These are phyloP conservation scores for Cephus pulcher DNA, from an alignment of 2,888 invertebrate species.

Conservation along the genomic window DNA sequence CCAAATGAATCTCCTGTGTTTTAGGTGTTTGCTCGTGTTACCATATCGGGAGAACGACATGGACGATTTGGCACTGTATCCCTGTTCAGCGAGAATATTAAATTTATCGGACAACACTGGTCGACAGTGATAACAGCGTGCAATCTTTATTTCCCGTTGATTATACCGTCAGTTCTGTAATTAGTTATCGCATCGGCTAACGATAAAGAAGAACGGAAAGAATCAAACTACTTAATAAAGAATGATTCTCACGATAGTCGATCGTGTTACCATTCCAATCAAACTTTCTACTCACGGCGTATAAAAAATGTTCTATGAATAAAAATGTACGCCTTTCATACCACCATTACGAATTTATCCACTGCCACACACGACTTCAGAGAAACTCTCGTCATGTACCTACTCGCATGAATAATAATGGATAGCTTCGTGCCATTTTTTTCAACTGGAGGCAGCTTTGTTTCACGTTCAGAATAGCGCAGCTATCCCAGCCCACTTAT, in stretches of 20 bases:
- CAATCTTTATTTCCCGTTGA: not conserved
- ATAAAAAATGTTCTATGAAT: not conserved
- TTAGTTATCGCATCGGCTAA: not conserved
- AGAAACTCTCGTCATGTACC: not conserved
- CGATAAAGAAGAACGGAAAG: not conserved
- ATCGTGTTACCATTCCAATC: not conserved
- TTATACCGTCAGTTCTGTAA: not conserved
- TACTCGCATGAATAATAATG: not conserved
- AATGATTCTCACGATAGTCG: not conserved
- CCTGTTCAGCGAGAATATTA: not conserved
- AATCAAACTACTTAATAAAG: not conserved
- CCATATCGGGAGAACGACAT: not conserved
- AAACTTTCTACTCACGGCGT: not conserved
- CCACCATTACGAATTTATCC: not conserved
- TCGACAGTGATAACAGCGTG: not conserved
- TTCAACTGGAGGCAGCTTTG: not conserved
- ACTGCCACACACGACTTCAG: not conserved
- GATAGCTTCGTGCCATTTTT: not conserved
- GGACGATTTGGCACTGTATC: not conserved
- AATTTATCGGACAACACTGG: not conserved
- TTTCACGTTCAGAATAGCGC: not conserved
- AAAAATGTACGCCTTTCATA: not conserved
- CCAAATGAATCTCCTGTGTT: constrained; percentile 14
- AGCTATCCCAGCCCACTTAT: not conserved
- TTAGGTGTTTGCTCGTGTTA: not conserved